Percentiles rank a stretch among this genome's conserved stretches.
phyloP scores from a whole-genome alignment of 1,140 invertebrate genomes.

The Bemisia tabaci region DNA sequence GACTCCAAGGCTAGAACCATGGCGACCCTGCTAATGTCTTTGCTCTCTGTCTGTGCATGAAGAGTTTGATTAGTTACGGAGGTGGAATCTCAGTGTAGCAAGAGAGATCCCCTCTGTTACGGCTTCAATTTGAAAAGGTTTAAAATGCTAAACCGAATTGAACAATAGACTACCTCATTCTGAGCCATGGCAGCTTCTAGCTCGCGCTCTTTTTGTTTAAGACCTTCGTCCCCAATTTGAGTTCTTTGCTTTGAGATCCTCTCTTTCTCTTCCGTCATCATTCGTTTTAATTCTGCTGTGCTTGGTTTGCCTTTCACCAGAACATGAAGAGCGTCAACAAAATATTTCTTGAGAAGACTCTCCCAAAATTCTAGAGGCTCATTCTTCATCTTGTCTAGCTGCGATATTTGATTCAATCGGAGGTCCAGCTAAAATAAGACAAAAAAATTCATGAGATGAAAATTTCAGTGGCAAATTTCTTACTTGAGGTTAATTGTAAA shows the following conservation, averaged over 20 bases:
- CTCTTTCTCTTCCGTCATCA: slow-evolving; percentile 48
- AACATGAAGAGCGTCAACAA: slow-evolving; percentile 43
- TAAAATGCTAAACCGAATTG: too few relatives aligned
- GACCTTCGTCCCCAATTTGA: slow-evolving; percentile 47
- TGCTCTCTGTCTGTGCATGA: too few relatives aligned
- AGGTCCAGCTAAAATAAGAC: slow-evolving; percentile 44
- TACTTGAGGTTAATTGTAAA: too few relatives aligned
- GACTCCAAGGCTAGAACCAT: too few relatives aligned
- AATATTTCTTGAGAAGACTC: slow-evolving; percentile 50
- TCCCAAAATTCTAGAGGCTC: slow-evolving; percentile 58
- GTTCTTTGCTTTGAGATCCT: slow-evolving; percentile 48
- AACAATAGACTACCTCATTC: slow-evolving; percentile 66
- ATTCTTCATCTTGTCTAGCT: slow-evolving; percentile 43
- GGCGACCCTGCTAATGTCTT: too few relatives aligned
- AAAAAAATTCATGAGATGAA: slow-evolving; percentile 10
- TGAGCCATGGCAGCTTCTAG: slow-evolving; percentile 52
- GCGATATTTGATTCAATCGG: slow-evolving; percentile 53
- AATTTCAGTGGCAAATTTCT: neutral
- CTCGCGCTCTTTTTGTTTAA: slow-evolving; percentile 43
- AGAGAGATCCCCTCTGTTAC: too few relatives aligned
- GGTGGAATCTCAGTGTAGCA: too few relatives aligned
- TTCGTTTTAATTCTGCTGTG: slow-evolving; percentile 39
- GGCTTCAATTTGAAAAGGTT: too few relatives aligned
- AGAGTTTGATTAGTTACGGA: too few relatives aligned
- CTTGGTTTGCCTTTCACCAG: slow-evolving; percentile 41